Base-by-base conservation (phyloP, 2,113 vertebrate species). In the Hippocampus zosterae region DNA sequence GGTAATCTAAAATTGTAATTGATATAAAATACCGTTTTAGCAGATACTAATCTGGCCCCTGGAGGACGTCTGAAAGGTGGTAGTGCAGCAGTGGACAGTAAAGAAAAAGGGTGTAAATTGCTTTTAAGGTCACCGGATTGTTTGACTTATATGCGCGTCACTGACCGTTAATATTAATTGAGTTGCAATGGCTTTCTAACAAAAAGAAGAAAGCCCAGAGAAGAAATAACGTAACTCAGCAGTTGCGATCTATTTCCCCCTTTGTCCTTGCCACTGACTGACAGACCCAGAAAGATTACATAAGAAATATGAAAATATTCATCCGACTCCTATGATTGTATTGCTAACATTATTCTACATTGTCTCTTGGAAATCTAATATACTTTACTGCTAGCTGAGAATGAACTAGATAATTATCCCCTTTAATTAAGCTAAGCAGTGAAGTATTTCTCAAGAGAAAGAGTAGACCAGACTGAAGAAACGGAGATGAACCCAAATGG, bases 401-500 rank as follows among this genome's bases (percentile, higher is more conserved):
- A 65, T 59, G 73, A 76, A 74, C 48, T 50, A 50, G 62, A 85
- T 85, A 83, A 77, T 63, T 65, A 68, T 33, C 52, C 5, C 2
- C 61, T 77, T 83, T 77, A 84, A 83, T 83, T 76, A 69, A 78
- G 74, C 46, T 76, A 57, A 3, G 42, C 53, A 27, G 62, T 18
- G 29, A 63, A 57, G 65, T 52, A 46, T 46, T 60, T 67, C 57
- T 77, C 68, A 2, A 72, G 72, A 78, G 69, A 64, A 8, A 12
- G 60, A 65, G 50, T 68, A 69, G 66, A 41, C 27, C 59, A 41
- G 66, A 61, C 23, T 68, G 46, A 56, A 12, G 55, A 67, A 76
- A 70, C 8, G 62, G 21, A 67, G 71, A 76, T 52, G 1, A 74
- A 67, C 69, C 21, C 23, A 55, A 64, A 42, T 65, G 59, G 48